These are phyloP conservation scores for Muscicapa comitata DNA, from an alignment of 2,797 vertebrate genomes.

Conservation along the genomic window DNA sequence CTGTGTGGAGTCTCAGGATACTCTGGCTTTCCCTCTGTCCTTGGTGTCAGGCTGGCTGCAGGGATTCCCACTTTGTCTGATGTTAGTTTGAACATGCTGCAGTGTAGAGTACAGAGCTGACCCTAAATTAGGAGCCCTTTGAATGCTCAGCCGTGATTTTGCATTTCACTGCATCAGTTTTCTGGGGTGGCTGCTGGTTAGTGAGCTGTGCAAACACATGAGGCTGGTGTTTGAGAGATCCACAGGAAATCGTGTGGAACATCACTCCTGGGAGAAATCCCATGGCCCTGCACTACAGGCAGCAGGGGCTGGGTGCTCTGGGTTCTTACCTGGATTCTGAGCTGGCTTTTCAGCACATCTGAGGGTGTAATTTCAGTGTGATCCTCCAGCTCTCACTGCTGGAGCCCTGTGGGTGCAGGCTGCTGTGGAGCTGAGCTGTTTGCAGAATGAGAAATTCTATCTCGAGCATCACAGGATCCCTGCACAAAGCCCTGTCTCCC, in stretches of 20 bases:
- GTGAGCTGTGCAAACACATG: background rate
- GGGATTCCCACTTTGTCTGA: background rate
- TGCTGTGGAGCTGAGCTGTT: background rate
- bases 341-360: background rate
- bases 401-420: background rate
- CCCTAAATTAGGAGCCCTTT: background rate
- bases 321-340: background rate
- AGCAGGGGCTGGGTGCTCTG: background rate
- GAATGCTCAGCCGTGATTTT: background rate
- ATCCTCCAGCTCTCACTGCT: background rate
- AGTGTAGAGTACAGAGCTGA: background rate
- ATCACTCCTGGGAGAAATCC: background rate
- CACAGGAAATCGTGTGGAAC: background rate
- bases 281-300: rapidly evolving
- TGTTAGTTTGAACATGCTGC: background rate
- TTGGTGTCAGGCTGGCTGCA: background rate
- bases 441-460: background rate
- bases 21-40: background rate
- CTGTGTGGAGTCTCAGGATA: background rate
- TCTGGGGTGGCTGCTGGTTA: background rate
- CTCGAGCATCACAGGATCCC: background rate
- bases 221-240: background rate
- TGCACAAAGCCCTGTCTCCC: background rate
- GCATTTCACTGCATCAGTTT: background rate
- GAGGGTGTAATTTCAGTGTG: background rate